Percentiles rank a stretch among this genome's conserved stretches.
phyloP scores from a whole-genome alignment of 2,113 vertebrate species.

The Semicossyphus pulcher region DNA sequence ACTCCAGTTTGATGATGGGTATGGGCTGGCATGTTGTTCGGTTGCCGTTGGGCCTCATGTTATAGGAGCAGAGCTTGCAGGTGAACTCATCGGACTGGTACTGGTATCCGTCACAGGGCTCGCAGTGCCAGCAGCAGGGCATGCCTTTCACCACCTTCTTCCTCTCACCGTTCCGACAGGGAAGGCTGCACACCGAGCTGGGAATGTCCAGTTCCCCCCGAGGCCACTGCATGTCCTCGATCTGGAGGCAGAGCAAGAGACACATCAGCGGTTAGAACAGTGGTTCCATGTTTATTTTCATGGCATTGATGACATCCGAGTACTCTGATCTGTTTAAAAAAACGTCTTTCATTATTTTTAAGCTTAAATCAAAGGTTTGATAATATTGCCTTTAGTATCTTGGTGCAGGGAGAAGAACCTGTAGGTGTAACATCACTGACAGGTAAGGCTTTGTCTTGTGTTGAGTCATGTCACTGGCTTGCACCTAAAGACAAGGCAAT shows the following conservation, averaged over 20 bases:
- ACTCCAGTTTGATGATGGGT: slow-evolving; percentile 93
- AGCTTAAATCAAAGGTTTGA: no score
- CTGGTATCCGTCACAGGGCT: slow-evolving; percentile 94
- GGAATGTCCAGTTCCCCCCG: slow-evolving; percentile 86
- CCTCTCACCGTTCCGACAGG: slow-evolving; percentile 89
- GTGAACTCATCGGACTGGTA: slow-evolving; percentile 92
- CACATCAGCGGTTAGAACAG: not conserved
- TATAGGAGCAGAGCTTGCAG: slow-evolving; percentile 92
- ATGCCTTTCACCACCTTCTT: slow-evolving; percentile 96
- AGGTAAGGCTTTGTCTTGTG: no score
- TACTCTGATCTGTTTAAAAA: no score
- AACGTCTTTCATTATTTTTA: no score
- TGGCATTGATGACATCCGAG: no score
- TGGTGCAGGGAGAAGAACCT: no score
- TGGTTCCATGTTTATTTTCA: no score
- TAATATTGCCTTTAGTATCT: no score
- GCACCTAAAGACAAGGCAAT: no score
- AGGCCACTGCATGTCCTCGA: slow-evolving; percentile 95
- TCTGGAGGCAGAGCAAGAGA: slow-evolving; percentile 71
- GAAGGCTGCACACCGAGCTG: slow-evolving; percentile 90
- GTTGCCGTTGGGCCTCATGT: slow-evolving; percentile 91
- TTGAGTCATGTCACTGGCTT: no score
- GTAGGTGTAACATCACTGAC: no score
- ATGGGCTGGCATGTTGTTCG: slow-evolving; percentile 92
- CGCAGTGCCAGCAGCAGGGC: slow-evolving; percentile 96